A percentile compares a stretch with the other conserved stretches of the same genome.
These are phyloP conservation scores for Nibea coibor DNA, from an alignment of 2,113 vertebrate genomes.

Conservation along the genomic window DNA sequence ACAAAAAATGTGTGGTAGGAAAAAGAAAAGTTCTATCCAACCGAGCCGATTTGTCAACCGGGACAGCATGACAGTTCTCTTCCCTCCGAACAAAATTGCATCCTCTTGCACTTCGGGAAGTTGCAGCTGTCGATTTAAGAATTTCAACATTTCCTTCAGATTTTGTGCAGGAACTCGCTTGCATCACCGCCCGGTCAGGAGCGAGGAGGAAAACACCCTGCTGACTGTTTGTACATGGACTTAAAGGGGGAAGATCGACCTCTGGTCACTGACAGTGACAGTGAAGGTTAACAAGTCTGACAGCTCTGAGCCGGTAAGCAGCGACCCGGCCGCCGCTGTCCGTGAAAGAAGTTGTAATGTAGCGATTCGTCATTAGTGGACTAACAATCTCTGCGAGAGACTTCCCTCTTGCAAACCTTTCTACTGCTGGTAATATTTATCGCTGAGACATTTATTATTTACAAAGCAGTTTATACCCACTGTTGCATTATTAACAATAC, in stretches of 20 bases:
- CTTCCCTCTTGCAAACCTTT: slow-evolving; percentile 1
- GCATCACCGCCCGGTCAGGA: slow-evolving; percentile 7
- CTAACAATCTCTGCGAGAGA: neutral
- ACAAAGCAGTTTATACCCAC: slow-evolving; percentile 29
- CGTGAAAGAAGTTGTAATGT: neutral
- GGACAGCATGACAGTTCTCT: neutral
- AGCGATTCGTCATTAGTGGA: neutral
- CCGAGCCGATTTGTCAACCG: neutral
- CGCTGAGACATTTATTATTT: slow-evolving; percentile 39
- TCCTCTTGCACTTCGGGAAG: slow-evolving; percentile 17
- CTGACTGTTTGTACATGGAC: neutral
- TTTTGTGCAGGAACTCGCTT: neutral
- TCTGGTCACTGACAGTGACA: neutral
- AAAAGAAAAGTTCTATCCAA: neutral
- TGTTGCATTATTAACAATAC: slow-evolving; percentile 26
- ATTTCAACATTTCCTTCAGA: slow-evolving; percentile 1
- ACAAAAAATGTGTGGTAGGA: neutral
- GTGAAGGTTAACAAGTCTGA: neutral
- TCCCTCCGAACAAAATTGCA: neutral
- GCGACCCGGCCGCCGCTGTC: neutral
- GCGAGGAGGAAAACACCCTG: neutral
- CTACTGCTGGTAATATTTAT: slow-evolving; percentile 23
- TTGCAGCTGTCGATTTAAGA: neutral
- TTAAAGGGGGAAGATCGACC: neutral
- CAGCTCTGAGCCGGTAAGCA: neutral